A percentile compares a stretch with the other conserved stretches of the same genome.
Conservation (phyloP, 2,797 vertebrate species). For the Sternotherus odoratus region DNA sequence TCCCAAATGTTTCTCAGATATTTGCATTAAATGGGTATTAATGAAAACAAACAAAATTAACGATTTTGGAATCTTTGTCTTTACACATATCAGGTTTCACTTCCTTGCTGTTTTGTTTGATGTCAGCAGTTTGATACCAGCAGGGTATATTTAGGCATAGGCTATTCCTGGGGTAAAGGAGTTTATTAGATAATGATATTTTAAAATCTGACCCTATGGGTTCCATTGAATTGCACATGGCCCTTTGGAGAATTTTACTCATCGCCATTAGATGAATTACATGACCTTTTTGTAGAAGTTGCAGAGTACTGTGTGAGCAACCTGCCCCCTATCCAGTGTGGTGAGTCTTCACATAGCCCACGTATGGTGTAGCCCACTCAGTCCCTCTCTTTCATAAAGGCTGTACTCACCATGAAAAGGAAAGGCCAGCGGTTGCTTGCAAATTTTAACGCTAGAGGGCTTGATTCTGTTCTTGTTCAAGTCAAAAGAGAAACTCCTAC, state of each 20-base stretch:
- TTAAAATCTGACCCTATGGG: background rate
- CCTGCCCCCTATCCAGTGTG: background rate
- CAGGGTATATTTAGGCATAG: background rate
- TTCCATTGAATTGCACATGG: background rate
- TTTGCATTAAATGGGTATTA: background rate
- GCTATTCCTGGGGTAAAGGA: background rate
- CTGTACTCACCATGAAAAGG: constrained; percentile 33
- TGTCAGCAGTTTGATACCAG: background rate
- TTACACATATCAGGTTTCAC: background rate
- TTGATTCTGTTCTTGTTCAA: background rate
- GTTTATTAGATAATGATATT: rapidly evolving
- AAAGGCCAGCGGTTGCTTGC: constrained; percentile 41
- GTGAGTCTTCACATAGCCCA: background rate
- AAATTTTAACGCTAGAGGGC: constrained; percentile 55
- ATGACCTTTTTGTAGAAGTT: background rate
- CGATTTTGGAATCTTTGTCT: background rate
- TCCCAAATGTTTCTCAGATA: background rate
- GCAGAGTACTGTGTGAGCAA: background rate
- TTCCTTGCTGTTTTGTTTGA: background rate
- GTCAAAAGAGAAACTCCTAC: background rate
- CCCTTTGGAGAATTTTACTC: constrained; percentile 37
- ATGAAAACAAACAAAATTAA: background rate
- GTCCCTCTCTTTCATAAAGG: constrained; percentile 35
- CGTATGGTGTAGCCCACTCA: background rate
- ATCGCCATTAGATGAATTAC: constrained; percentile 60